A percentile compares a stretch with the other conserved stretches of the same genome.
Conservation (phyloP, 2,888 invertebrate genomes). For the Oscheius sp. region DNA sequence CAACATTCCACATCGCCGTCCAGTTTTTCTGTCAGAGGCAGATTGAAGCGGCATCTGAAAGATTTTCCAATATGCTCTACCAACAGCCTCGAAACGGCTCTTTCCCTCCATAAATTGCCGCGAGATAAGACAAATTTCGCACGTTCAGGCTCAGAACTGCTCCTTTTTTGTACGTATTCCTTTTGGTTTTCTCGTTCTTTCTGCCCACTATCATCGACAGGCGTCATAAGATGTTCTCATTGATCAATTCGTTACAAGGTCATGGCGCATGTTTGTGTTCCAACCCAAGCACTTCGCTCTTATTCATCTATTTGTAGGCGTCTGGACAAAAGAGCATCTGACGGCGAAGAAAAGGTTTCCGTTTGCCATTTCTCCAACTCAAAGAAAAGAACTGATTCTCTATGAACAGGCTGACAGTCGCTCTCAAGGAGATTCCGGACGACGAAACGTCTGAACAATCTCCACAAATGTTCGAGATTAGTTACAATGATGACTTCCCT, state of each 20-base stretch:
- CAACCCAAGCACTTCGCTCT: background rate
- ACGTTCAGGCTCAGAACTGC: constrained; percentile 1
- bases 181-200: background rate
- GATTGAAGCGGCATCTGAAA: constrained; percentile 77
- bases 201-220: background rate
- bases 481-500: constrained; percentile 32
- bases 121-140: constrained; percentile 18
- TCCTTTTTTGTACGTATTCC: background rate
- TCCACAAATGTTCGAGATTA: constrained; percentile 25
- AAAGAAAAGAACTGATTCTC: background rate
- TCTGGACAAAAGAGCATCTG: background rate
- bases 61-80: background rate
- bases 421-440: background rate
- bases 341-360: background rate
- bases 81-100: background rate
- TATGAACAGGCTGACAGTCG: constrained; percentile 8
- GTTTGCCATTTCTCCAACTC: background rate
- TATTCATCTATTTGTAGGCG: background rate
- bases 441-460: constrained; percentile 9
- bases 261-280: background rate
- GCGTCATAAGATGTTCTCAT: background rate
- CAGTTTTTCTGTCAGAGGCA: constrained; percentile 89
- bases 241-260: background rate
- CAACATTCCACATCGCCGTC: constrained; percentile 91
- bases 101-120: constrained; percentile 20